Conservation (phyloP, 1,140 invertebrate species). For the Penaeus vannamei region DNA sequence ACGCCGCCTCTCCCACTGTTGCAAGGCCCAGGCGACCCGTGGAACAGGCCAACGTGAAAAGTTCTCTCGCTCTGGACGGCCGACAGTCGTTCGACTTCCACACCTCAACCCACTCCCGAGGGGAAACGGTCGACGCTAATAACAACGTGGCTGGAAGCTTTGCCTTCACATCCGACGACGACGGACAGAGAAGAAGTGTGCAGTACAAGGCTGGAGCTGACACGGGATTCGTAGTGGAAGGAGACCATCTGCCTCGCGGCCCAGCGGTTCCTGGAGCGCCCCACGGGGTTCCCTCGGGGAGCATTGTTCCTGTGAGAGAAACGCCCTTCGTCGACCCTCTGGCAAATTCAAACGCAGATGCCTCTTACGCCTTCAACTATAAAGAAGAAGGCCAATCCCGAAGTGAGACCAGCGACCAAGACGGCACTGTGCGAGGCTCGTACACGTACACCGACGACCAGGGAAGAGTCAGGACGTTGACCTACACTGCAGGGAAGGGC, state of each 20-base stretch:
- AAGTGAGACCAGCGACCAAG: conserved; percentile 63
- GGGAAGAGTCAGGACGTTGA: conserved; percentile 17
- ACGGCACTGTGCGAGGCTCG: conserved; percentile 69
- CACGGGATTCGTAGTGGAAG: conserved; percentile 61
- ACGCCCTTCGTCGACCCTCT: conserved; percentile 44
- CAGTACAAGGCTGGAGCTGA: conserved; percentile 53
- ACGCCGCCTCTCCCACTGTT: not conserved
- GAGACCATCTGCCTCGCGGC: conserved; percentile 49
- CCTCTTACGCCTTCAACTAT: conserved; percentile 67
- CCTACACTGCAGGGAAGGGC: conserved; percentile 40
- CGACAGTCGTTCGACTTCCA: conserved; percentile 53
- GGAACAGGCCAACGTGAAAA: conserved; percentile 49
- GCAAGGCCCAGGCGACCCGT: not conserved
- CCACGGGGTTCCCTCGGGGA: conserved; percentile 19
- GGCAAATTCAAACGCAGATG: conserved; percentile 49
- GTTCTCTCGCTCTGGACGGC: conserved; percentile 14
- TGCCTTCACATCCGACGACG: conserved; percentile 52
- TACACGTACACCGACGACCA: conserved; percentile 70
- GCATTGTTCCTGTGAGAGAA: not conserved
- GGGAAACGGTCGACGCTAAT: conserved; percentile 47
- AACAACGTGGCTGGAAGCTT: conserved; percentile 60
- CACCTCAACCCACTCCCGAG: conserved; percentile 37
- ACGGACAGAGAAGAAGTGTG: conserved; percentile 48
- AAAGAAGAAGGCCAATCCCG: conserved; percentile 64
- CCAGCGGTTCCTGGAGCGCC: conserved; percentile 33